phyloP scores from a whole-genome alignment of 1,140 invertebrate species.

The Heliconius melpomene region DNA sequence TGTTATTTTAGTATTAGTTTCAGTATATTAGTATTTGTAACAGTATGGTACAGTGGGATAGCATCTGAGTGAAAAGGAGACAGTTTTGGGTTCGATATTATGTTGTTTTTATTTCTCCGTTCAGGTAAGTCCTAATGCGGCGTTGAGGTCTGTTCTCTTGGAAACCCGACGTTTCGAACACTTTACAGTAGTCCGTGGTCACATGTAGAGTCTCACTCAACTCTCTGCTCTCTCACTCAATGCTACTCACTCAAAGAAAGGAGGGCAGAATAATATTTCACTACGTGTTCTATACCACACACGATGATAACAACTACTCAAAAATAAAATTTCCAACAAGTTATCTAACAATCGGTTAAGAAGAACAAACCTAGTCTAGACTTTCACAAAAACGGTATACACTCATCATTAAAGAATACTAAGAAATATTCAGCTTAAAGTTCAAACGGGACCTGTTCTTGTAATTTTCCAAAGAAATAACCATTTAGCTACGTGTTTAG shows the following conservation, averaged over 20 bases:
- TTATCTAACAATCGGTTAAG: not conserved
- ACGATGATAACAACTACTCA: too few relatives aligned
- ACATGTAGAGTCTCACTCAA: too few relatives aligned
- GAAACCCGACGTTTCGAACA: too few relatives aligned
- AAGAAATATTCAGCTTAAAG: constrained; percentile 4
- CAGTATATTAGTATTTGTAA: not conserved
- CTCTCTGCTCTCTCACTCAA: too few relatives aligned
- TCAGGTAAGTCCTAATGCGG: too few relatives aligned
- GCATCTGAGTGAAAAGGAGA: not conserved
- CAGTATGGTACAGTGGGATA: not conserved
- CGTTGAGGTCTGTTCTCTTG: too few relatives aligned
- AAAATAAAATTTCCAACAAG: too few relatives aligned
- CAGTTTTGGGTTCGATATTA: not conserved
- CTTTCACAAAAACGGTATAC: constrained; percentile 9
- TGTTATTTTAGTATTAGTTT: constrained; percentile 11
- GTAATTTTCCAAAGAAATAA: constrained; percentile 5
- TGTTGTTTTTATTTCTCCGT: too few relatives aligned
- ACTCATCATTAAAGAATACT: constrained; percentile 8
- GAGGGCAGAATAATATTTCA: too few relatives aligned
- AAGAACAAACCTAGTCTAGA: not conserved
- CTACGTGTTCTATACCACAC: too few relatives aligned
- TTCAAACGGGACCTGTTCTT: constrained; percentile 27
- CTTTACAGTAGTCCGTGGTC: too few relatives aligned
- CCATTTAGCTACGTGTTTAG: constrained; percentile 38
- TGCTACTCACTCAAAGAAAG: too few relatives aligned